These are phyloP conservation scores for Leptopilina clavipes DNA, from an alignment of 1,140 invertebrate species.

Conservation along the genomic window DNA sequence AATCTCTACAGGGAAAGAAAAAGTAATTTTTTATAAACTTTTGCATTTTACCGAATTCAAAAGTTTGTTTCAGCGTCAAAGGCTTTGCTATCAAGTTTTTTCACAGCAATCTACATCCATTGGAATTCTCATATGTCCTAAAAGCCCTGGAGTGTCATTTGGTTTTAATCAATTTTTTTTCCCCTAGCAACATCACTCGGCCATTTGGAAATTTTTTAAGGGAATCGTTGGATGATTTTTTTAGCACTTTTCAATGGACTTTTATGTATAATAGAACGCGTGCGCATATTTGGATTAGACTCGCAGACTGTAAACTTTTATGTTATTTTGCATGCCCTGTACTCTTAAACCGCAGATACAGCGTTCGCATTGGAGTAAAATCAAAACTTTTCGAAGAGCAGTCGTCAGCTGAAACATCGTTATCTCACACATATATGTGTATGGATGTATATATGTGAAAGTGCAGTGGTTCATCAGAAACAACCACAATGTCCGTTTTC, in stretches of 20 bases:
- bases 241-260: neutral
- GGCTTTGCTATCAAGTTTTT: slow-evolving; percentile 21
- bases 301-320: neutral
- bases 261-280: neutral
- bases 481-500: slow-evolving; percentile 46
- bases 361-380: neutral
- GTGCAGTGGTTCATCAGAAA: neutral
- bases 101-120: slow-evolving; percentile 17
- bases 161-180: slow-evolving; percentile 33
- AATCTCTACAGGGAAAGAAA: neutral
- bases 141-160: slow-evolving; percentile 27
- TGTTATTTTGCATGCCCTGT: neutral
- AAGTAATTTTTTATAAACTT: neutral
- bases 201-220: slow-evolving; percentile 28
- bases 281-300: neutral
- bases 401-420: slow-evolving; percentile 13
- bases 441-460: neutral
- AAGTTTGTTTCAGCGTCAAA: slow-evolving; percentile 31
- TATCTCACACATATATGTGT: neutral
- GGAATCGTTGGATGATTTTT: neutral
- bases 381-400: neutral
- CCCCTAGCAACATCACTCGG: slow-evolving; percentile 23
- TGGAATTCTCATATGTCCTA: slow-evolving; percentile 10
- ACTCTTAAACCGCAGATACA: neutral
- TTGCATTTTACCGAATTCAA: neutral